Conservation (phyloP, 2,113 vertebrate genomes). For the Nesoenas mayeri region DNA sequence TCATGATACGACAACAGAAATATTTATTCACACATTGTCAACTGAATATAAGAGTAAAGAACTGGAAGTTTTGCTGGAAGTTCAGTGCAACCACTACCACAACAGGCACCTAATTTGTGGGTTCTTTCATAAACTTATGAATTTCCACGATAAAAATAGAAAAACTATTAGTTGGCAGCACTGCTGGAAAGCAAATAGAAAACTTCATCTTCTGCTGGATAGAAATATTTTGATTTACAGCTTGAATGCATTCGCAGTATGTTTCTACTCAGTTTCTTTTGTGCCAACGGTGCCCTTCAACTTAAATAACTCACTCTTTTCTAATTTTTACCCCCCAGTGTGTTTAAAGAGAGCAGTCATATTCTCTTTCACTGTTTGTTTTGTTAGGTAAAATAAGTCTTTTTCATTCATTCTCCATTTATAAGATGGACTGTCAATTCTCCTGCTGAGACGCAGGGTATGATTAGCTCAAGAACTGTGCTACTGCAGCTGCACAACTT, state of each 20-base stretch:
- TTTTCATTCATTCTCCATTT: slow-evolving; percentile 1
- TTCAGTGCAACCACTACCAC: not conserved
- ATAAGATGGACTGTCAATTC: not conserved
- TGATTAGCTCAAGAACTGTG: not conserved
- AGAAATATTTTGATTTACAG: not conserved
- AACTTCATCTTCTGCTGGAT: not conserved
- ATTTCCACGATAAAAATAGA: not conserved
- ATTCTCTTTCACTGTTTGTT: not conserved
- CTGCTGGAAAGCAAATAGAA: not conserved
- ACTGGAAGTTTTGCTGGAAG: not conserved
- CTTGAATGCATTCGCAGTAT: not conserved
- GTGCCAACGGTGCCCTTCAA: not conserved
- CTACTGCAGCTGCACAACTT: not conserved
- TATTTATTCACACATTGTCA: not conserved
- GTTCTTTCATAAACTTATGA: not conserved
- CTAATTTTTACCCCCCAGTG: not conserved
- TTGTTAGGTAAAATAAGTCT: not conserved
- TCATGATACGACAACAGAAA: not conserved
- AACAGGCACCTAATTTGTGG: not conserved
- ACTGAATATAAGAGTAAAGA: not conserved
- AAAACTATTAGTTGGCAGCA: not conserved
- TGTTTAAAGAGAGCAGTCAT: not conserved
- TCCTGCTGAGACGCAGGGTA: not conserved
- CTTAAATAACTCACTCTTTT: not conserved
- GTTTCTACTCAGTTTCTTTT: not conserved